These are phyloP conservation scores for Drosophila burlai DNA, from an alignment of 1,140 invertebrate genomes.

Conservation along the genomic window DNA sequence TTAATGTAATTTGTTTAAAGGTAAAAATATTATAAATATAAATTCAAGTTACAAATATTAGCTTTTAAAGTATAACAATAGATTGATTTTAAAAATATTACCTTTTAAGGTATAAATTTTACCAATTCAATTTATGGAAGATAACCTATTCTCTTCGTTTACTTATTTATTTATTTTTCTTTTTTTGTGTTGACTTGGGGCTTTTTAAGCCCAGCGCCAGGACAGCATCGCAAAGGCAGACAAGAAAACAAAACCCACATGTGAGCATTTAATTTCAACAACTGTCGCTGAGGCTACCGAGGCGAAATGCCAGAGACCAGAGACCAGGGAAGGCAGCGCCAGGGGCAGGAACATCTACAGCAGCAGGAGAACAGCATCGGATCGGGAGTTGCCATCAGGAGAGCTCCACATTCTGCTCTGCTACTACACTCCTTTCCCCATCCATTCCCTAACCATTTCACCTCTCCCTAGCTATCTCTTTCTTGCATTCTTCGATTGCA, in stretches of 20 bases:
- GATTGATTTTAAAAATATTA: too few species aligned
- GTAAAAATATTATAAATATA: too few species aligned
- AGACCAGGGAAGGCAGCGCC: slow-evolving; percentile 6
- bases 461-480: slow-evolving; percentile 18
- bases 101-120: background rate
- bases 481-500: slow-evolving; percentile 39
- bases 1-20: too few species aligned
- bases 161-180: background rate
- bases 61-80: too few species aligned
- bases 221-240: slow-evolving; percentile 25
- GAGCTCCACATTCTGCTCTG: slow-evolving; percentile 35
- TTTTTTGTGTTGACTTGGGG: slow-evolving; percentile 30
- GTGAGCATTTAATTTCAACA: slow-evolving; percentile 84
- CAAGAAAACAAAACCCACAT: slow-evolving; percentile 80
- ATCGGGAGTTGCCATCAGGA: slow-evolving; percentile 15
- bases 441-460: background rate
- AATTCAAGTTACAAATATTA: too few species aligned
- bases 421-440: background rate
- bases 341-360: slow-evolving; percentile 31
- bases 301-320: slow-evolving; percentile 67
- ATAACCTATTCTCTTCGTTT: slow-evolving; percentile 3
- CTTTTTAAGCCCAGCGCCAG: slow-evolving; percentile 42
- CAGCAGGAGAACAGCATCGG: slow-evolving; percentile 39
- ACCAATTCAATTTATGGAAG: slow-evolving; percentile 1
- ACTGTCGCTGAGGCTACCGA: slow-evolving; percentile 75